Base-by-base conservation (phyloP, 2,113 vertebrate species). In the Melanotaenia duboulayi region DNA sequence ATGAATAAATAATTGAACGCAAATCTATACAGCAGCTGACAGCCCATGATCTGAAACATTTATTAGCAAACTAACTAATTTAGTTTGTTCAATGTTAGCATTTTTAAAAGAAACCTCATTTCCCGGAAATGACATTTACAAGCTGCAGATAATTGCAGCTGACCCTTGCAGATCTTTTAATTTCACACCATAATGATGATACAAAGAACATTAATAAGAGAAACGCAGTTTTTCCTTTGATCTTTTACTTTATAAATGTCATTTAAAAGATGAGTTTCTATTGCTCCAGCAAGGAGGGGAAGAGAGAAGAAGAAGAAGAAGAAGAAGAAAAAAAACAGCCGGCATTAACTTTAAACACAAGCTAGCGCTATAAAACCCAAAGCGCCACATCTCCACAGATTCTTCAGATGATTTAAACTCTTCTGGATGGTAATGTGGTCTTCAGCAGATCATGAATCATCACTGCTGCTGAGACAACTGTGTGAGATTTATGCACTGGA, bases 401-500 rank as follows among this genome's bases (percentile, higher is more conserved):
- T 80, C 82, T 57, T 39, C 81, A 44, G 57, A 70, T 89, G 90
- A 91, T 90, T 88, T 88, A 89, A 88, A 74, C 61, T 49, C 81
- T 76, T 78, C 71, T 75, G 10, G 62, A 81, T 46, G 78, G 62
- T 89, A 89, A 89, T 87, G 87, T 76, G 87, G 83, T 88, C 80
- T 77, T 85, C 77, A 86, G 87, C 83, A 76, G 65, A 91, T 89
- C 87, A 78, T 89, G 82, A 90, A 83, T 83, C 90, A 81, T 76
- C 71, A 55, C 65, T 50, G 37, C 80, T 19, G 65, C 85, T 57
- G 85, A 89, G 84, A 90, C 89, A 85, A 89, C 86, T 76, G 87
- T 68, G 82, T 44, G 74, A 91, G 91, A 92, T 93, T 93, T 92
- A 92, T 89, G 88, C 71, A 8, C 73, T 75, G 35, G 28, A 71